Evolutionary conservation across 2,113 vertebrate species (phyloP).

Genomic region (Prietella phreatophila): DNA sequence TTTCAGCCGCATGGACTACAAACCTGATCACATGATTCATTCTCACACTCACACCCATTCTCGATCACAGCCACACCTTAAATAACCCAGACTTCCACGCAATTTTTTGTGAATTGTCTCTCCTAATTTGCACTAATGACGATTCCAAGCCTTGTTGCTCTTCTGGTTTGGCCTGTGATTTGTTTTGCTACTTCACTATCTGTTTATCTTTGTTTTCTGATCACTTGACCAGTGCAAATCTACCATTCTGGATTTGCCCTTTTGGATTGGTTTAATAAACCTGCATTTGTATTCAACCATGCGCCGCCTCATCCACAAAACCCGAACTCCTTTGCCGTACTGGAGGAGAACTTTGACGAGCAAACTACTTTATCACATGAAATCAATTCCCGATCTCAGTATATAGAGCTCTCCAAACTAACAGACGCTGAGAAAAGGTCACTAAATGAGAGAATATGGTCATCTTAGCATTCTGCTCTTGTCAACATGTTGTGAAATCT

Average conservation of each 20-base stretch:
- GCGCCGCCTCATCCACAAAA: neutral
- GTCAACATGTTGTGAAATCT: constrained; percentile 41
- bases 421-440: neutral
- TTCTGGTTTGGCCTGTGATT: neutral
- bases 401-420: neutral
- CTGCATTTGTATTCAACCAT: neutral
- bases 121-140: neutral
- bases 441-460: neutral
- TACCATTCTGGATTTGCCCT: too few species aligned
- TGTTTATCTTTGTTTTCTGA: neutral
- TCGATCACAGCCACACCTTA: neutral
- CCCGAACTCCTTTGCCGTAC: neutral
- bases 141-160: neutral
- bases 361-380: neutral
- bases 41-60: too few species aligned
- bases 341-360: neutral
- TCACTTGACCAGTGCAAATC: neutral
- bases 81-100: neutral
- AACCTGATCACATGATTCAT: too few species aligned
- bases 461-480: neutral
- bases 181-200: neutral
- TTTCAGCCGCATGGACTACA: too few species aligned
- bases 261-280: neutral
- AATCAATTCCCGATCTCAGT: neutral
- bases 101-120: neutral